Percentiles rank a stretch among this genome's conserved stretches.
Conservation (phyloP, 2,113 vertebrate species). For the Pterocles gutturalis region DNA sequence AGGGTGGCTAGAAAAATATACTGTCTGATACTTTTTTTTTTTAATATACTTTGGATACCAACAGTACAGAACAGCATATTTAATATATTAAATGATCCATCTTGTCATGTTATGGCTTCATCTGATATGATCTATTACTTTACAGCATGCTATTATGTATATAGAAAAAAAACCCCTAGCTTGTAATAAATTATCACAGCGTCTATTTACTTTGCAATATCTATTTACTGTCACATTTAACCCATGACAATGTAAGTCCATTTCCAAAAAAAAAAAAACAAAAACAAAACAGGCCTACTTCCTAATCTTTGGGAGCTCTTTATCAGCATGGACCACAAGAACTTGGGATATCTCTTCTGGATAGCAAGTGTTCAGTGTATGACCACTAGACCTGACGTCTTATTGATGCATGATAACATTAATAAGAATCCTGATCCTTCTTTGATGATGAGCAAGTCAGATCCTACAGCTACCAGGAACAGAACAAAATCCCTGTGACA, state of each 20-base stretch:
- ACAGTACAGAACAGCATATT: slow-evolving; percentile 25
- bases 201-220: slow-evolving; percentile 2
- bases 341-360: background rate
- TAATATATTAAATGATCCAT: slow-evolving; percentile 67
- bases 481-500: background rate
- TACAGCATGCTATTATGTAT: background rate
- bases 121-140: slow-evolving; percentile 60
- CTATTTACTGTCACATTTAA: background rate
- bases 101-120: slow-evolving; percentile 34
- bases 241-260: background rate
- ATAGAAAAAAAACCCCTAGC: background rate
- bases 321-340: background rate
- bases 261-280: background rate
- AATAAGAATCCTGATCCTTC: background rate
- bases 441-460: background rate
- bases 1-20: background rate
- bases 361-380: background rate
- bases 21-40: slow-evolving; percentile 1
- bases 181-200: slow-evolving; percentile 47
- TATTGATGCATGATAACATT: background rate
- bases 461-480: background rate
- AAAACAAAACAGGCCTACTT: background rate
- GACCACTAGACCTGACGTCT: background rate
- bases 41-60: slow-evolving; percentile 46
- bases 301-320: background rate